phyloP scores from a whole-genome alignment of 1,140 invertebrate species.

The Oryzaephilus surinamensis region DNA sequence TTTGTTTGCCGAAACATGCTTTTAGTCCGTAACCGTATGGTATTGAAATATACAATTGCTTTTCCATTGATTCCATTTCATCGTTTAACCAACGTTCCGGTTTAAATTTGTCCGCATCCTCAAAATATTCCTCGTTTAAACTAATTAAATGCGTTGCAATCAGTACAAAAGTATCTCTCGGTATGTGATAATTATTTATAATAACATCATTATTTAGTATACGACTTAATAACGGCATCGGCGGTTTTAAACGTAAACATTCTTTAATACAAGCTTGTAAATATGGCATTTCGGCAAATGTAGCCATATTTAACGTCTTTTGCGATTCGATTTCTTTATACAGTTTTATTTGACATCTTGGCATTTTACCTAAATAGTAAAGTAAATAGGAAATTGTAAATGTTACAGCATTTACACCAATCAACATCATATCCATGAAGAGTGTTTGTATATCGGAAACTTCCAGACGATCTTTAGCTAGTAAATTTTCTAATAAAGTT shows the following conservation, averaged over 20 bases:
- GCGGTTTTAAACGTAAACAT: slow-evolving; percentile 48
- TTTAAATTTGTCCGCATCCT: slow-evolving; percentile 53
- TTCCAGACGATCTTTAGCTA: slow-evolving; percentile 42
- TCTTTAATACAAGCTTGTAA: slow-evolving; percentile 59
- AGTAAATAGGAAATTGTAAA: slow-evolving; percentile 47
- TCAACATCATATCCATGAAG: slow-evolving; percentile 51
- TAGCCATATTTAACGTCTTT: slow-evolving; percentile 32
- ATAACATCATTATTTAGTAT: slow-evolving; percentile 53
- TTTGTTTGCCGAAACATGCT: slow-evolving; percentile 46
- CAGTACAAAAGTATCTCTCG: slow-evolving; percentile 56
- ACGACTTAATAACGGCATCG: slow-evolving; percentile 51
- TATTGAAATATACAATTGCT: slow-evolving; percentile 42
- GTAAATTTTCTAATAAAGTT: slow-evolving; percentile 43
- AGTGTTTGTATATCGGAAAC: slow-evolving; percentile 49
- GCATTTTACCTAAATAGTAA: slow-evolving; percentile 49
- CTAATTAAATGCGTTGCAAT: slow-evolving; percentile 59
- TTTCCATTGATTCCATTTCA: too few relatives aligned
- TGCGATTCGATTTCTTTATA: slow-evolving; percentile 42
- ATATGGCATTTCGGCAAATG: slow-evolving; percentile 42
- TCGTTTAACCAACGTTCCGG: slow-evolving; percentile 58
- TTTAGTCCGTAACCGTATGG: slow-evolving; percentile 50
- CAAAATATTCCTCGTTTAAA: slow-evolving; percentile 56
- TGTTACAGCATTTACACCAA: slow-evolving; percentile 40
- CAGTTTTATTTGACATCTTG: slow-evolving; percentile 45
- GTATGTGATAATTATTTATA: slow-evolving; percentile 46